Conservation (phyloP, 1,140 invertebrate genomes). For the Papilio polytes region DNA sequence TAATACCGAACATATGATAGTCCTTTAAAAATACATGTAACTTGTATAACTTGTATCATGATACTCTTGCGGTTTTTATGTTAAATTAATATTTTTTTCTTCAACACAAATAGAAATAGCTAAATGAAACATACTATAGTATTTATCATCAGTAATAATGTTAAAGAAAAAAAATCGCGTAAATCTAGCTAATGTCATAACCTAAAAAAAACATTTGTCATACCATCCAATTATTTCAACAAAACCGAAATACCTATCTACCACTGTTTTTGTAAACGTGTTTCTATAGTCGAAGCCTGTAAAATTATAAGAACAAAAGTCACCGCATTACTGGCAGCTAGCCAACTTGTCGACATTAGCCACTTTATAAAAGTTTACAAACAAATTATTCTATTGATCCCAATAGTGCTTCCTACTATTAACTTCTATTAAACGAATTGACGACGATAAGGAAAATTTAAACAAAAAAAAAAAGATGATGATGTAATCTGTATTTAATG, state of each 20-base stretch:
- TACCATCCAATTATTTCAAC: too few species aligned
- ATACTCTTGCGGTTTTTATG: neutral
- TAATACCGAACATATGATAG: neutral
- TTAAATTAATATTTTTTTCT: neutral
- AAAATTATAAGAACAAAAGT: neutral
- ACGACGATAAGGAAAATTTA: neutral
- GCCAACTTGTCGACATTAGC: slow-evolving; percentile 14
- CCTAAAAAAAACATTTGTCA: too few species aligned
- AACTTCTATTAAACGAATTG: slow-evolving; percentile 30
- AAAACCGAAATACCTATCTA: too few species aligned
- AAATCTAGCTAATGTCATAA: too few species aligned
- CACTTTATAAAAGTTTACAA: slow-evolving; percentile 36
- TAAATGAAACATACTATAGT: too few species aligned
- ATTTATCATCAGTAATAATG: too few species aligned
- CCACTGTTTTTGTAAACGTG: too few species aligned
- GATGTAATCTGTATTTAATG: too few species aligned
- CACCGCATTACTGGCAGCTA: neutral
- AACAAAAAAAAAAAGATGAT: neutral
- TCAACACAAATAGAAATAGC: neutral
- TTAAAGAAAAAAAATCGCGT: too few species aligned
- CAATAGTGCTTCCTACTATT: slow-evolving; percentile 32
- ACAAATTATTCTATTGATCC: slow-evolving; percentile 41
- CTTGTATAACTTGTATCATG: neutral
- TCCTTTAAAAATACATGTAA: neutral
- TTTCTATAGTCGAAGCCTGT: too few species aligned